phyloP scores from a whole-genome alignment of 30 jellyfish, hydroid and myxozoan species.

The Cassiopea xamachana region DNA sequence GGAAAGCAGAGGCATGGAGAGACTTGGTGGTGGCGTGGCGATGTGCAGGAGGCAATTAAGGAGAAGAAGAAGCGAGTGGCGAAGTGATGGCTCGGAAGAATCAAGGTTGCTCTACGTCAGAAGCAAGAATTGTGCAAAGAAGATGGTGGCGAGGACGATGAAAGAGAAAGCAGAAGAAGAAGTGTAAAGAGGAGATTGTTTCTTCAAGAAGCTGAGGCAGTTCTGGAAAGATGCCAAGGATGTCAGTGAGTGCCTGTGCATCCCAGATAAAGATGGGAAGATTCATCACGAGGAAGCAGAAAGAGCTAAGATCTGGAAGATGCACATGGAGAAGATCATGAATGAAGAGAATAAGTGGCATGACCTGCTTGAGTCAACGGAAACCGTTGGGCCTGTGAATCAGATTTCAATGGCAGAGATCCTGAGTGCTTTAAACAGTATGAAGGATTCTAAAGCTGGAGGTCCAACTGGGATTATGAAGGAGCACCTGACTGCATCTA shows the following conservation, averaged over 20 bases:
- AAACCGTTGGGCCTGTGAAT: background rate
- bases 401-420: background rate
- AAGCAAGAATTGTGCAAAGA: conserved; percentile 4
- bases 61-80: conserved; percentile 9
- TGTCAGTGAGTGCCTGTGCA: background rate
- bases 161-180: conserved; percentile 3
- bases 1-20: conserved; percentile 19
- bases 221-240: background rate
- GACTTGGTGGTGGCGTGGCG: conserved; percentile 15
- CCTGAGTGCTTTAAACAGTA: background rate
- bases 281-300: background rate
- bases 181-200: background rate
- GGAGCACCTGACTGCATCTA: background rate
- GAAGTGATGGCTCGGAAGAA: background rate
- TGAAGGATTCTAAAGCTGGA: conserved; percentile 38
- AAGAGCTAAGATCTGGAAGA: background rate
- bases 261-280: conserved; percentile 4
- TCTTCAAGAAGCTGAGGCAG: background rate
- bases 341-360: conserved; percentile 9
- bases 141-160: conserved; percentile 11
- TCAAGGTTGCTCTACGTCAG: background rate
- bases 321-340: background rate
- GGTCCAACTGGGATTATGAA: conserved; percentile 19
- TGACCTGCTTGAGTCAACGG: conserved; percentile 4
- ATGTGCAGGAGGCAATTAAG: conserved; percentile 3